Evolutionary conservation across 2,797 vertebrate species (phyloP).

Genomic region (Galagoides demidoff): DNA sequence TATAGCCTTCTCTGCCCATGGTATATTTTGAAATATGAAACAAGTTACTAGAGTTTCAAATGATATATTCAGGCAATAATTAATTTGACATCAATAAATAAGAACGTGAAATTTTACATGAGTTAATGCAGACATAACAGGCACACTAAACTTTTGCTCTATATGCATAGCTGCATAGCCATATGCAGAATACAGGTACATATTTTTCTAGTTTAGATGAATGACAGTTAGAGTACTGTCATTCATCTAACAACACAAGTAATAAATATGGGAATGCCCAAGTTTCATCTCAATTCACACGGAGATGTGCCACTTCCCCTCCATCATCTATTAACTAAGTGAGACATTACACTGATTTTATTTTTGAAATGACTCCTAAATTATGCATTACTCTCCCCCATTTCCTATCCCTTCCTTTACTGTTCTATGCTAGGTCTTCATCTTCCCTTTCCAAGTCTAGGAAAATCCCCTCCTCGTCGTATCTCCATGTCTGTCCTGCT

Average conservation of each 20-base stretch:
- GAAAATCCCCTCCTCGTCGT: neutral
- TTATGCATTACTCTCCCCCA: neutral
- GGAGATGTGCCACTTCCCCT: neutral
- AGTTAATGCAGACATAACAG: neutral
- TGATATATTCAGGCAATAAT: slow-evolving; percentile 35
- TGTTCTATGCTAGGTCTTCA: neutral
- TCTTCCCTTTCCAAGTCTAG: neutral
- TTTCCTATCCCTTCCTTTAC: neutral
- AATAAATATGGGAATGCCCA: neutral
- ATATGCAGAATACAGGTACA: neutral
- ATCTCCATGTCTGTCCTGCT: neutral
- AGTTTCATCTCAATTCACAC: neutral
- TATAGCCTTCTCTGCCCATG: neutral
- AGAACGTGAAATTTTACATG: slow-evolving; percentile 26
- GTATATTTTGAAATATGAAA: slow-evolving; percentile 50
- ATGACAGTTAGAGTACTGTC: neutral
- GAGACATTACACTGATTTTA: neutral
- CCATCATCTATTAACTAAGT: neutral
- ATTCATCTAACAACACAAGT: neutral
- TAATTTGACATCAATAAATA: slow-evolving; percentile 56
- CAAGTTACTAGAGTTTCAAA: slow-evolving; percentile 54
- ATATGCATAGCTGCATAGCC: neutral
- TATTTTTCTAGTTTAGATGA: neutral
- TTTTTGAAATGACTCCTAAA: neutral
- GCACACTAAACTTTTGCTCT: neutral